phyloP scores from a whole-genome alignment of 2,888 invertebrate genomes.

The Netelia inedita region DNA sequence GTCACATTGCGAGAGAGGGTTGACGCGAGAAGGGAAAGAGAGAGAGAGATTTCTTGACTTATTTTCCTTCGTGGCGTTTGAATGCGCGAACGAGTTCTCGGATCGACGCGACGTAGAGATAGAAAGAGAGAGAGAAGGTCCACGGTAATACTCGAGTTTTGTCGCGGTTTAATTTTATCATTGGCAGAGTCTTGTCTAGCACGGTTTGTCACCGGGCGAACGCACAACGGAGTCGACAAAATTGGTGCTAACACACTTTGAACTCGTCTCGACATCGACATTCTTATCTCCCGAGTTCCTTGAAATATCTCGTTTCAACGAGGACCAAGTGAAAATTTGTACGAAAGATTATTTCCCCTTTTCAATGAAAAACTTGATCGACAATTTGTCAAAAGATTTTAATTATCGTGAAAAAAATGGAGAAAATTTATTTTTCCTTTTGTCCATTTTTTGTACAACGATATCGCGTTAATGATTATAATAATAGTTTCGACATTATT shows the following conservation, averaged over 20 bases:
- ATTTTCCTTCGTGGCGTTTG: not conserved
- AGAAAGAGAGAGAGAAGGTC: conserved; percentile 20
- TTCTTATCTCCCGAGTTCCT: no score
- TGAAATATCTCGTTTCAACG: not conserved
- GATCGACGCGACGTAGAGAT: not conserved
- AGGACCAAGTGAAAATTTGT: not conserved
- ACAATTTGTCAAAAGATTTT: no score
- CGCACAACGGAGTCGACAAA: not conserved
- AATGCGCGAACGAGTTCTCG: not conserved
- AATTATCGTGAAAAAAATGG: not conserved
- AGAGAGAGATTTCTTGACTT: conserved; percentile 16
- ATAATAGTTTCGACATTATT: not conserved
- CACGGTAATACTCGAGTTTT: conserved; percentile 47
- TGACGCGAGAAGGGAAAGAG: conserved; percentile 53
- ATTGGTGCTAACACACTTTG: conserved; percentile 8
- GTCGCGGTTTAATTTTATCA: conserved; percentile 67
- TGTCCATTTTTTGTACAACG: not conserved
- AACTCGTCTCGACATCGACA: not conserved
- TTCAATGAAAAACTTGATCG: no score
- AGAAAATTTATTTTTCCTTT: not conserved
- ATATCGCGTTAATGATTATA: not conserved
- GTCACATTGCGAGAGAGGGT: conserved; percentile 47
- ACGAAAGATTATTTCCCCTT: no score
- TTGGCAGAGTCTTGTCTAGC: conserved; percentile 59
- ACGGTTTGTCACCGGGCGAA: conserved; percentile 41